phyloP scores from a whole-genome alignment of 2,888 invertebrate genomes.

The Caenorhabditis virilis region DNA sequence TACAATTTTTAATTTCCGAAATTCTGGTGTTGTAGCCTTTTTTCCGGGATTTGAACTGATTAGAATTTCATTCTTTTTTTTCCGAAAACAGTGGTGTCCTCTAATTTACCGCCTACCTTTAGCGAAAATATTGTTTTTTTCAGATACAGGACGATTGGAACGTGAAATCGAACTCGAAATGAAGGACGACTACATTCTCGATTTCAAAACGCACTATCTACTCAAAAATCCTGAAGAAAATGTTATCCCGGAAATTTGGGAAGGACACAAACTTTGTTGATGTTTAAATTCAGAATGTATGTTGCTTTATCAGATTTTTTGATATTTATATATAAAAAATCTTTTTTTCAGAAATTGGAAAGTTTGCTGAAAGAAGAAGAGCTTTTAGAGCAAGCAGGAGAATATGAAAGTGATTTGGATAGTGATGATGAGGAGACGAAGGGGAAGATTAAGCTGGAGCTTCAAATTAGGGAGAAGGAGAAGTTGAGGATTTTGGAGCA shows the following conservation, averaged over 20 bases:
- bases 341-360: constrained; percentile 79
- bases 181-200: constrained; percentile 82
- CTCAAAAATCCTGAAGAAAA: constrained; percentile 83
- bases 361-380: constrained; percentile 89
- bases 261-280: constrained; percentile 99
- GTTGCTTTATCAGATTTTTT: background rate
- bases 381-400: constrained; percentile 81
- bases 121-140: too few relatives aligned
- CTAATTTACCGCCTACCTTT: too few relatives aligned
- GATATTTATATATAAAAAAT: background rate
- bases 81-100: too few relatives aligned
- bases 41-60: background rate
- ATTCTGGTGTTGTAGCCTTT: background rate
- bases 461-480: constrained; percentile 83
- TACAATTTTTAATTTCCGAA: too few relatives aligned
- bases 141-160: constrained; percentile 73
- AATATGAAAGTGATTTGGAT: constrained; percentile 85
- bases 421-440: constrained; percentile 83
- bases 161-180: constrained; percentile 89
- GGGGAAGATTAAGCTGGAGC: constrained; percentile 74
- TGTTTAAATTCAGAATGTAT: constrained; percentile 77
- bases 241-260: constrained; percentile 93
- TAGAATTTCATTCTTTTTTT: too few relatives aligned
- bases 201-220: constrained; percentile 75
- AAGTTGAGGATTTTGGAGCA: constrained; percentile 75